A percentile compares a stretch with the other conserved stretches of the same genome.
These are phyloP conservation scores for Platyrinchus mystaceus DNA, from an alignment of 2,797 vertebrate species.

Conservation along the genomic window DNA sequence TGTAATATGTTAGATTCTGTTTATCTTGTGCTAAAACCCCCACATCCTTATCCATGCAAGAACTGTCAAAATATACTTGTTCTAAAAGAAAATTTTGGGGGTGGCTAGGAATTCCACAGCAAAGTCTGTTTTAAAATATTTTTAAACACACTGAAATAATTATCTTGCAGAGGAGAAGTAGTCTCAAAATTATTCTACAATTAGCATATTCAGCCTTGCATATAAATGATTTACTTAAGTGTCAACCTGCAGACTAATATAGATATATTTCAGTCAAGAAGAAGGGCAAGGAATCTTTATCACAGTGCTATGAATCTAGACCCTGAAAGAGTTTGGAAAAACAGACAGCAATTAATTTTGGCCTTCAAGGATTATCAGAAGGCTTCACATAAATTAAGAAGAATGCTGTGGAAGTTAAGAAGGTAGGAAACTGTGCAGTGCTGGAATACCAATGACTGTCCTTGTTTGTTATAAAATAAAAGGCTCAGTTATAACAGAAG, in stretches of 20 bases:
- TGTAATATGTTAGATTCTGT: neutral
- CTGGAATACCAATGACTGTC: slow-evolving; percentile 59
- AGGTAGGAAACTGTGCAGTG: slow-evolving; percentile 32
- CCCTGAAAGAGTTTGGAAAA: slow-evolving; percentile 52
- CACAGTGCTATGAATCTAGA: slow-evolving; percentile 41
- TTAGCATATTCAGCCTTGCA: slow-evolving; percentile 61
- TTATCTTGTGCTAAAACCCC: neutral
- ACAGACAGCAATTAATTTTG: slow-evolving; percentile 66
- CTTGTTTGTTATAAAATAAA: slow-evolving; percentile 54
- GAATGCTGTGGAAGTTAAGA: slow-evolving; percentile 58
- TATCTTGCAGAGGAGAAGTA: slow-evolving; percentile 16
- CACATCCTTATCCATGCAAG: neutral
- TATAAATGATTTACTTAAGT: slow-evolving; percentile 67
- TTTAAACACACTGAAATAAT: slow-evolving; percentile 40
- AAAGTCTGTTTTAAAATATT: slow-evolving; percentile 33
- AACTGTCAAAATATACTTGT: neutral
- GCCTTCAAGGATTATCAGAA: slow-evolving; percentile 67
- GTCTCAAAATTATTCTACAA: slow-evolving; percentile 49
- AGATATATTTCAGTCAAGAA: slow-evolving; percentile 67
- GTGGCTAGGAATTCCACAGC: neutral
- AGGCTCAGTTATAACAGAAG: neutral
- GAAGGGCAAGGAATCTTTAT: slow-evolving; percentile 58
- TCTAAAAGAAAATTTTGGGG: neutral
- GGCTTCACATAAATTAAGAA: slow-evolving; percentile 66
- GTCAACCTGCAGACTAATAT: slow-evolving; percentile 57